Base-by-base conservation (phyloP, 2,888 invertebrate genomes). In the Mythimna albipuncta region DNA sequence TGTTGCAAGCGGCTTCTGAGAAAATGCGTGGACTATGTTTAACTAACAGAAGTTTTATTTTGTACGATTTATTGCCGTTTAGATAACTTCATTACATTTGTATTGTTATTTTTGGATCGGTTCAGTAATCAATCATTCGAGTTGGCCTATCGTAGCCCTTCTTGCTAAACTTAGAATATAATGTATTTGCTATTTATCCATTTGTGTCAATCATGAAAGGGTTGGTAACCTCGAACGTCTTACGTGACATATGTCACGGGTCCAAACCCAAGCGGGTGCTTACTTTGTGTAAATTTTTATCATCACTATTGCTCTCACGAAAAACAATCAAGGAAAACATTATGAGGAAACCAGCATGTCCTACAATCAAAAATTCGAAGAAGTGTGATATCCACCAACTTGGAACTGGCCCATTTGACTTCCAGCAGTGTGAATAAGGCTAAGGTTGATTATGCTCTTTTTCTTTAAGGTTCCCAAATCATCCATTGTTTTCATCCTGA, bases 1-100 rank as follows among this genome's bases (percentile, higher is more conserved):
- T 84, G 75, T 73, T 77, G 79, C 75, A 83, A 86, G 77, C 63
- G 65, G 57, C 35, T 84, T 82, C 84, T 78, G 50, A 75, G 87
- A 85, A 84, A 79, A 73, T 84, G 77, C 75, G 75, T 75, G 11
- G 61, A 58, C 59, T 74, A 41, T 72, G 19, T 64, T 61, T 19
- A 59, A 61, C 35, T 54, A 63, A 57, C 73, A 75, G 69, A 66
- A 79, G 82, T 72, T 69, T 79, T 77, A 82, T 65, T 83, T 47
- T 55, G 64, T n/a, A 52, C 59, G 44, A 80, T 80, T 82, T 78
- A 72, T 72, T 62, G 41, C 26, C 11, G 66, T 62, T 47, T 7
- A 47, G 55, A 63, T 80, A 80, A 55, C n/a, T 54, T 64, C 65
- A 55, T 63, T 67, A n/a, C 68, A 19, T 41, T 41, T 44, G 55